Evolutionary conservation across 2,113 vertebrate species (phyloP).

Genomic region (Varanus komodoensis): DNA sequence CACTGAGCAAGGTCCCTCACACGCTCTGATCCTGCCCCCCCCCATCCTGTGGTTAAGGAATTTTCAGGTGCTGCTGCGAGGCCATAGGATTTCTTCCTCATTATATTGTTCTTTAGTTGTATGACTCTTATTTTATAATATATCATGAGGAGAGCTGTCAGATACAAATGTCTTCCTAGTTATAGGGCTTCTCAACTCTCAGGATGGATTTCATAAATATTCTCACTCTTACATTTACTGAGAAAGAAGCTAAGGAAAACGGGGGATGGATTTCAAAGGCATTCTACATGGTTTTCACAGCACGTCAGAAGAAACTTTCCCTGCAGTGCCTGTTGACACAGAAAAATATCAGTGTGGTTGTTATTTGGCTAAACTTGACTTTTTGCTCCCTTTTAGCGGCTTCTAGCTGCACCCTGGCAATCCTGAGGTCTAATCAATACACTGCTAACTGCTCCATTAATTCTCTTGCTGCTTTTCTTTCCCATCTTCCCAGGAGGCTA

Average conservation of each 20-base stretch:
- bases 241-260: neutral
- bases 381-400: conserved; percentile 36
- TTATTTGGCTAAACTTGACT: conserved; percentile 27
- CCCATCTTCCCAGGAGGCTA: conserved; percentile 33
- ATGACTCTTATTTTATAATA: too few species aligned
- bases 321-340: neutral
- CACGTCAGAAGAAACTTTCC: neutral
- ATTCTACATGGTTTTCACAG: neutral
- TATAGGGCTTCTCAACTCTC: too few species aligned
- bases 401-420: conserved; percentile 4
- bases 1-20: too few species aligned
- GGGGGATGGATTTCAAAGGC: neutral
- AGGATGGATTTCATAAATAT: neutral
- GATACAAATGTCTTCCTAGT: too few species aligned
- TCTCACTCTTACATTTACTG: neutral
- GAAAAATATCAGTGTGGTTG: neutral
- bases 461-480: conserved; percentile 28
- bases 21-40: too few species aligned
- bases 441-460: conserved; percentile 41
- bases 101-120: too few species aligned
- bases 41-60: too few species aligned
- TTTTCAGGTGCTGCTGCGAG: too few species aligned
- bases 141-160: too few species aligned
- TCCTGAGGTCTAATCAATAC: conserved; percentile 35
- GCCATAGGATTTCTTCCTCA: too few species aligned